phyloP scores from a whole-genome alignment of 1,140 invertebrate genomes.

The Drosophila tropicalis region DNA sequence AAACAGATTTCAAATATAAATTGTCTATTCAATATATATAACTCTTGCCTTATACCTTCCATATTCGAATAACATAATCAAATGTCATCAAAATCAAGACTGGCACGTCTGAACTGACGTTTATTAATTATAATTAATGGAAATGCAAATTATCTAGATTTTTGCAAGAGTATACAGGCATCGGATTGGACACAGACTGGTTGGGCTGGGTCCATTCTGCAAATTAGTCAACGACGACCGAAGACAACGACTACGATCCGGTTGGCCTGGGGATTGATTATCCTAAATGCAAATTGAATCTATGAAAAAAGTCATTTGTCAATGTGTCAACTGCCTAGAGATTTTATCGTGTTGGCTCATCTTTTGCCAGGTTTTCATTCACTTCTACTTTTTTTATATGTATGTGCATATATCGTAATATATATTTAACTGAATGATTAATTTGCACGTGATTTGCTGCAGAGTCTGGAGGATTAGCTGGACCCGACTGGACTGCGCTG shows the following conservation, averaged over 20 bases:
- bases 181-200: too few relatives aligned
- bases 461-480: constrained; percentile 47
- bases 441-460: constrained; percentile 48
- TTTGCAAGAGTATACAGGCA: too few relatives aligned
- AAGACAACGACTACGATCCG: neutral
- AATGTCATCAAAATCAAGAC: too few relatives aligned
- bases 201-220: too few relatives aligned
- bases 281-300: constrained; percentile 73
- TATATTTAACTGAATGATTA: constrained; percentile 43
- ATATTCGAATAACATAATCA: too few relatives aligned
- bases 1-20: too few relatives aligned
- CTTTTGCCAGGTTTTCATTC: constrained; percentile 25
- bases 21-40: too few relatives aligned
- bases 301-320: constrained; percentile 56
- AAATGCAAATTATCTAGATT: too few relatives aligned
- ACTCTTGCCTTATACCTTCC: too few relatives aligned
- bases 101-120: too few relatives aligned
- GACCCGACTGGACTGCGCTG: constrained; percentile 33
- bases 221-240: neutral
- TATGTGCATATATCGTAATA: constrained; percentile 13
- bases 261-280: constrained; percentile 60
- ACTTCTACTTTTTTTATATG: neutral
- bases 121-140: too few relatives aligned
- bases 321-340: constrained; percentile 37
- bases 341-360: constrained; percentile 27